phyloP scores from a whole-genome alignment of 2,888 invertebrate genomes.

The Ptychoptera albimana region DNA sequence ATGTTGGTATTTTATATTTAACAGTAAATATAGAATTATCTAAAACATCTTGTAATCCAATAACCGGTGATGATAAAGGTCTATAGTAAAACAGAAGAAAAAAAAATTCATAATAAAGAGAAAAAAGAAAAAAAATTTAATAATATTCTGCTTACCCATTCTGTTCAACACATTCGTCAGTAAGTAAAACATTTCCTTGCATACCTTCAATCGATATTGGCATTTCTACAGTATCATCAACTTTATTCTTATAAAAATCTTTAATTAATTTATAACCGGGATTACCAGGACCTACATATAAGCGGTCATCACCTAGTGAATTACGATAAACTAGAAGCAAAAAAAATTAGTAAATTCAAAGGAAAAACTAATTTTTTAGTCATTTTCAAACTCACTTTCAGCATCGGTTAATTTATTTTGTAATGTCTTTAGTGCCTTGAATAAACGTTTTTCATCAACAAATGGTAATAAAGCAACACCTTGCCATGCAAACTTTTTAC shows the following conservation, averaged over 20 bases:
- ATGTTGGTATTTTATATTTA: slow-evolving; percentile 65
- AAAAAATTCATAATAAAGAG: slow-evolving; percentile 7
- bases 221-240: slow-evolving; percentile 36
- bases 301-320: slow-evolving; percentile 70
- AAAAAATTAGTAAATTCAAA: slow-evolving; percentile 2
- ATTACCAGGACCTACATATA: slow-evolving; percentile 68
- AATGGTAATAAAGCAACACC: slow-evolving; percentile 96
- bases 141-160: slow-evolving; percentile 40
- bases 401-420: slow-evolving; percentile 66
- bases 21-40: slow-evolving; percentile 47
- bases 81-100: slow-evolving; percentile 23
- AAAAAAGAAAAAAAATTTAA: slow-evolving; percentile 1
- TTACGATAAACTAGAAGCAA: slow-evolving; percentile 51
- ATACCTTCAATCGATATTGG: slow-evolving; percentile 60
- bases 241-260: slow-evolving; percentile 46
- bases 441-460: slow-evolving; percentile 83
- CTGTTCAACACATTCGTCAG: slow-evolving; percentile 49
- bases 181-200: slow-evolving; percentile 59
- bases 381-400: slow-evolving; percentile 45
- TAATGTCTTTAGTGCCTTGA: slow-evolving; percentile 65
- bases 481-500: slow-evolving; percentile 99
- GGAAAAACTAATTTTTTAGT: neutral
- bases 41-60: slow-evolving; percentile 43
- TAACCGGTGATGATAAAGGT: slow-evolving; percentile 51
- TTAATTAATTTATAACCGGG: slow-evolving; percentile 50